Conservation (phyloP, 2,113 vertebrate genomes). For the Ptyas mucosa region DNA sequence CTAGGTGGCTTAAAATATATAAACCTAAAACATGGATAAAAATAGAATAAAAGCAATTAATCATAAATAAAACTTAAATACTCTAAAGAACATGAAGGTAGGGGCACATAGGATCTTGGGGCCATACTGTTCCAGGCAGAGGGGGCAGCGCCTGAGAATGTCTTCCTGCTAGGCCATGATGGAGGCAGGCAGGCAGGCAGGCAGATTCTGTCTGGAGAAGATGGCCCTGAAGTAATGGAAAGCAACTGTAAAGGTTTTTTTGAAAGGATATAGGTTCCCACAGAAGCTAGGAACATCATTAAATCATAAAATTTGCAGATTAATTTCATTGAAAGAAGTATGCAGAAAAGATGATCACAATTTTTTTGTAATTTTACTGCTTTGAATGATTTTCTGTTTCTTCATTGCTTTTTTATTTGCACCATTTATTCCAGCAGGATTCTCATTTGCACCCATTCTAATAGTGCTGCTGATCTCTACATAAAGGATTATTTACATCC, state of each 20-base stretch:
- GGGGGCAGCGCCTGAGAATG: background rate
- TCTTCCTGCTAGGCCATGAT: background rate
- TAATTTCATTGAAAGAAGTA: conserved; percentile 49
- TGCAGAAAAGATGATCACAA: conserved; percentile 65
- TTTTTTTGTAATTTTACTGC: conserved; percentile 72
- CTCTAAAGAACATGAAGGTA: background rate
- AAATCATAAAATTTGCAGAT: conserved; percentile 19
- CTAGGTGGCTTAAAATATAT: background rate
- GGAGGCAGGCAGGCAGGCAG: background rate
- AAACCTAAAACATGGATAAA: background rate
- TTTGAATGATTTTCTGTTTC: conserved; percentile 78
- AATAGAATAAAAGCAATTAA: background rate
- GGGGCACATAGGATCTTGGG: background rate
- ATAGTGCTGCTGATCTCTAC: conserved; percentile 99
- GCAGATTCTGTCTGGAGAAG: background rate
- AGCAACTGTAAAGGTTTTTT: conserved; percentile 35
- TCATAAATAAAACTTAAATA: background rate
- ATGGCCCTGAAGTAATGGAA: background rate
- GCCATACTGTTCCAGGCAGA: background rate
- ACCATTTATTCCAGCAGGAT: conserved; percentile 87
- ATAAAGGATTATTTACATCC: conserved; percentile 99
- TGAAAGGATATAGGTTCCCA: conserved; percentile 40
- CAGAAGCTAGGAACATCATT: conserved; percentile 34
- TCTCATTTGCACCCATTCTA: conserved; percentile 99
- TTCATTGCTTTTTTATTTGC: conserved; percentile 79